Evolutionary conservation across 2,888 invertebrate genomes (phyloP), one percentile per base, ranked within the genome.

Genomic region (Celastrina argiolus): DNA sequence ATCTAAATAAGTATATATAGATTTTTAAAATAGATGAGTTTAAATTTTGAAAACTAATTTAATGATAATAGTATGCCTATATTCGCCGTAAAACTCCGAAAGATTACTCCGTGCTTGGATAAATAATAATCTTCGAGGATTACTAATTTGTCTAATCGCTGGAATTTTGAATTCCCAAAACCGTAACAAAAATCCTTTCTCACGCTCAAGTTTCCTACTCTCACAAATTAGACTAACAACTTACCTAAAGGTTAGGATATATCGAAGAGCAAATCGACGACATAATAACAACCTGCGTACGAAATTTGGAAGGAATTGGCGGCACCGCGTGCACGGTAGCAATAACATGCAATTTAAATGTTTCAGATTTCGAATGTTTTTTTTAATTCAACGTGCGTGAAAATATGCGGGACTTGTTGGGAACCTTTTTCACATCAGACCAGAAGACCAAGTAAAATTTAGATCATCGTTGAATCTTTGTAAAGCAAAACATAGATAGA

Each of bases 311-410:
- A 79, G 78, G 76, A 76, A 75, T 78, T 78, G 77, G 73, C 72
- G 69, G 71, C 74, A 71, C 76, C 83, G 84, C 84, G 84, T 85
- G 88, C 89, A 90, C 91, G 82, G 91, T 91, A 91, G 91, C 91
- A 83, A 82, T 83, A 87, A 87, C 87, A 82, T 86, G 84, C 85
- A 90, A 91, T 91, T 90, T 91, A 91, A 91, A 91, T 91, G 86
- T 85, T 91, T 90, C 84, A 81, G 85, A 91, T 91, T 87, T 88
- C 85, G 81, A 86, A 85, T 79, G 75, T 78, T 77, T 74, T 79
- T 79, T 79, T 76, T 74, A 73, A 71, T 75, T 73, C 68, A 71
- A 67, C 72, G 77, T 79, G 75, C 78, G 78, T 78, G 80, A 74
- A 71, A 70, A 73, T 70, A 76, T 72, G 70, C 70, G 65, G 65